Evolutionary conservation across 2,113 vertebrate species (phyloP).

Genomic region (Burhinus bistriatus): DNA sequence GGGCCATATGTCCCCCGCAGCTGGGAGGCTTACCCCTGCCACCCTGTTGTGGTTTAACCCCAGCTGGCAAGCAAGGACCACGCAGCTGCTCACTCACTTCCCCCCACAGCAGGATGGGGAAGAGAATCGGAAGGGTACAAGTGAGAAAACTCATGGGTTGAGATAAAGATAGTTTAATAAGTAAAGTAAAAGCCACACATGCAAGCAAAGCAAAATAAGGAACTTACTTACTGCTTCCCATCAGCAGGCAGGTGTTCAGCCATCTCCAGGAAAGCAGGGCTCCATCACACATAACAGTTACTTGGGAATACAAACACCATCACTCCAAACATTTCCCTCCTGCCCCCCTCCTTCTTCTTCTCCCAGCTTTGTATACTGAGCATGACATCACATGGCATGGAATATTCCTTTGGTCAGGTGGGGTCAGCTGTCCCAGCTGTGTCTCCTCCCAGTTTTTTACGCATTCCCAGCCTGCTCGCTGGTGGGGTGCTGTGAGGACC

Average conservation of each 20-base stretch:
- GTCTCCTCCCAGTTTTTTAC: neutral
- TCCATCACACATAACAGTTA: neutral
- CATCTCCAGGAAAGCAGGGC: neutral
- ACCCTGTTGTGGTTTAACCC: neutral
- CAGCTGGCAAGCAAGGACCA: neutral
- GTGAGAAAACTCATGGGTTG: neutral
- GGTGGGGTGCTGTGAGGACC: neutral
- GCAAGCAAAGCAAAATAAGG: neutral
- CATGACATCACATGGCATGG: neutral
- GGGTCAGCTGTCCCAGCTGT: neutral
- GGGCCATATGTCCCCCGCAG: fast-evolving
- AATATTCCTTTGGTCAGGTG: neutral
- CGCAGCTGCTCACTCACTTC: neutral
- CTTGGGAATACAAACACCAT: neutral
- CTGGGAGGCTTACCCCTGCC: neutral
- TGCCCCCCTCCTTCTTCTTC: neutral
- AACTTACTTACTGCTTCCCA: neutral
- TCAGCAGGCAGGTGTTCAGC: neutral
- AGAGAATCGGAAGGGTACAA: neutral
- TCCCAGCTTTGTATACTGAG: neutral
- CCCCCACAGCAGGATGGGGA: neutral
- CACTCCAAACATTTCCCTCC: neutral
- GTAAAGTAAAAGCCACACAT: neutral
- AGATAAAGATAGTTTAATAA: neutral
- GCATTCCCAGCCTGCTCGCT: neutral